These are phyloP conservation scores for Venusia cambrica DNA, from an alignment of 2,888 invertebrate genomes.

Conservation along the genomic window DNA sequence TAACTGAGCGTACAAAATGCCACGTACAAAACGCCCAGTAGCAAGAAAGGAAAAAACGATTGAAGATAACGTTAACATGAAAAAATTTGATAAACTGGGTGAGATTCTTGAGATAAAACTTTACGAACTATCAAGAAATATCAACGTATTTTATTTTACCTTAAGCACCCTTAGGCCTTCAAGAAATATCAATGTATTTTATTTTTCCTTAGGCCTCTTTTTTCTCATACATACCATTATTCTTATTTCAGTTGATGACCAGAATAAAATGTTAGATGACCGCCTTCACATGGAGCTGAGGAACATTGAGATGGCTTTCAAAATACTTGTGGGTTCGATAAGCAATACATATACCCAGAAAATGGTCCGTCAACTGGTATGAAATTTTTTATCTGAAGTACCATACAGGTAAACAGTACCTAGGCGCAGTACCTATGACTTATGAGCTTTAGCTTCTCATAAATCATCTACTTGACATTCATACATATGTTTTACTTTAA, in stretches of 20 bases:
- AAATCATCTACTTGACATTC: no score
- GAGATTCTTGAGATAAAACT: no score
- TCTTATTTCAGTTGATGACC: slow-evolving; percentile 52
- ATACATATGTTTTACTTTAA: no score
- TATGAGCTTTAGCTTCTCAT: no score
- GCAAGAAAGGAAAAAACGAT: slow-evolving; percentile 51
- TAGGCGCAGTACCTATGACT: no score
- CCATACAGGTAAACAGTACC: neutral
- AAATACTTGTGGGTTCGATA: slow-evolving; percentile 55
- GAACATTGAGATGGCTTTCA: slow-evolving; percentile 60
- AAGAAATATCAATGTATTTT: no score
- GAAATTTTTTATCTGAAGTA: slow-evolving; percentile 10
- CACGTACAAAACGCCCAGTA: slow-evolving; percentile 66
- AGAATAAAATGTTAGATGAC: slow-evolving; percentile 54
- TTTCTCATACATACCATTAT: no score
- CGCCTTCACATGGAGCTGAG: slow-evolving; percentile 48
- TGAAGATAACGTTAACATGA: slow-evolving; percentile 51
- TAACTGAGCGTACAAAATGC: slow-evolving; percentile 47
- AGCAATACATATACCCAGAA: slow-evolving; percentile 49
- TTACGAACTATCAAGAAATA: no score
- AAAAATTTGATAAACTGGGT: slow-evolving; percentile 61
- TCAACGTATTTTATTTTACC: no score
- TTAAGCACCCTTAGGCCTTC: no score
- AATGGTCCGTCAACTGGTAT: slow-evolving; percentile 65
- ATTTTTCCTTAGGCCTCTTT: no score